Base-by-base conservation (phyloP, 2,797 vertebrate species). In the Microctenopoma lineatum region DNA sequence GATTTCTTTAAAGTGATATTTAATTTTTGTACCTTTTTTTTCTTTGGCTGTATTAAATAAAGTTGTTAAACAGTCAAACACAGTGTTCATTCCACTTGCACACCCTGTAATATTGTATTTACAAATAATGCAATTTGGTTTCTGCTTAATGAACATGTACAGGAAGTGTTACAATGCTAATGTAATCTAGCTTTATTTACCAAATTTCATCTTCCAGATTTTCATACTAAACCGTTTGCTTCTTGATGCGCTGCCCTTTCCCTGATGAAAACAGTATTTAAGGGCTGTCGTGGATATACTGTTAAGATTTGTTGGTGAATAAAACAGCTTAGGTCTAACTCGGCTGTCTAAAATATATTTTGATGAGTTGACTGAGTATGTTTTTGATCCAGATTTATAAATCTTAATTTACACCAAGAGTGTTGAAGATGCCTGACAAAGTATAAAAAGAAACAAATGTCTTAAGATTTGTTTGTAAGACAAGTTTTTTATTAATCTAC, bases 41-140 rank as follows among this genome's bases (percentile, higher is more conserved):
- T 79, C 68, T 77, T 77, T 70, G 76, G n/a, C 83, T 79, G 70
- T 70, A 16, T 62, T 71, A 4, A 92, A 92, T 93, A 92, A 94
- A 94, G 50, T 62, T 77, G 39, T 84, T 70, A 59, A 81, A 79
- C 82, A 85, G 80, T 87, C 84, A 34, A 34, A 14, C 45, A 53
- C 7, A 26, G 21, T 70, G 15, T 63, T 66, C 13, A 11, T 46
- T 69, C n/a, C 26, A 2, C 3, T 15, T 1, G 2, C 59, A 12
- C 46, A 12, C 7, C 46, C n/a, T 6, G 1, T 42, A 10, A 46
- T 48, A 9, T n/a, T 59, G 1, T 62, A 27, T 60, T 52, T 27
- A 34, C 11, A 67, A 16, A 11, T 27, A 60, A 67, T 29, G 18
- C 12, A 10, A 18, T 54, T 58, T 47, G 0, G 3, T 56, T 48